A percentile compares a stretch with the other conserved stretches of the same genome.
Evolutionary conservation across 2,888 invertebrate genomes (phyloP).

Genomic region (Scrobipalpa atriplicella): DNA sequence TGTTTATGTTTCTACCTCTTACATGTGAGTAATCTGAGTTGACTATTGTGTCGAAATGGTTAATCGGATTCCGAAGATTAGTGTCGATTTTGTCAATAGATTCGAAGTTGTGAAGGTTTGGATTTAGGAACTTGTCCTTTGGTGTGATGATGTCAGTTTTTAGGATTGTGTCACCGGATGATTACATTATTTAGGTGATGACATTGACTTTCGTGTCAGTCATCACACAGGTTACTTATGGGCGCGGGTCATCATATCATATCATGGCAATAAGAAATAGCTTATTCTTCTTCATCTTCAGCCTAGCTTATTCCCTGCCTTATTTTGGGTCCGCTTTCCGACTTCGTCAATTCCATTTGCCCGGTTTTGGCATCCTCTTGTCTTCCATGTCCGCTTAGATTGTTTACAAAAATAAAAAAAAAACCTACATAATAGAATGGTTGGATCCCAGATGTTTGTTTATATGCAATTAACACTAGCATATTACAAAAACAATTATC

Average conservation of each 20-base stretch:
- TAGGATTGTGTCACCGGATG: constrained; percentile 13
- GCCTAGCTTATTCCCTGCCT: too few relatives aligned
- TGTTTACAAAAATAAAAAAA: too few relatives aligned
- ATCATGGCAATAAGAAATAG: too few relatives aligned
- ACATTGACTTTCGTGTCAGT: background rate
- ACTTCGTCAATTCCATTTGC: too few relatives aligned
- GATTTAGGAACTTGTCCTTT: constrained; percentile 19
- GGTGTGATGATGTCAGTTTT: constrained; percentile 18
- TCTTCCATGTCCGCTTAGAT: too few relatives aligned
- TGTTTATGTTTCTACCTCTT: constrained; percentile 8
- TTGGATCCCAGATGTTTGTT: background rate
- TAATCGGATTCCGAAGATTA: constrained; percentile 27
- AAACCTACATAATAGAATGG: too few relatives aligned
- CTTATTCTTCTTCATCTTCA: too few relatives aligned
- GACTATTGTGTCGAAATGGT: constrained; percentile 28
- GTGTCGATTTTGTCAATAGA: constrained; percentile 18
- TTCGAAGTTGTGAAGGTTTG: background rate
- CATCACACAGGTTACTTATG: too few relatives aligned
- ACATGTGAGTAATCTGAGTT: constrained; percentile 17
- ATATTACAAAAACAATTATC: background rate
- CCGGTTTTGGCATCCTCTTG: too few relatives aligned
- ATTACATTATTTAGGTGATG: background rate
- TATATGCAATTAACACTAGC: background rate
- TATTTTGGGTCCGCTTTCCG: too few relatives aligned
- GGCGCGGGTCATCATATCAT: too few relatives aligned